Evolutionary conservation across 2,797 vertebrate species (phyloP), one percentile per base, ranked within the genome.

Genomic region (Centropyge bicolor): DNA sequence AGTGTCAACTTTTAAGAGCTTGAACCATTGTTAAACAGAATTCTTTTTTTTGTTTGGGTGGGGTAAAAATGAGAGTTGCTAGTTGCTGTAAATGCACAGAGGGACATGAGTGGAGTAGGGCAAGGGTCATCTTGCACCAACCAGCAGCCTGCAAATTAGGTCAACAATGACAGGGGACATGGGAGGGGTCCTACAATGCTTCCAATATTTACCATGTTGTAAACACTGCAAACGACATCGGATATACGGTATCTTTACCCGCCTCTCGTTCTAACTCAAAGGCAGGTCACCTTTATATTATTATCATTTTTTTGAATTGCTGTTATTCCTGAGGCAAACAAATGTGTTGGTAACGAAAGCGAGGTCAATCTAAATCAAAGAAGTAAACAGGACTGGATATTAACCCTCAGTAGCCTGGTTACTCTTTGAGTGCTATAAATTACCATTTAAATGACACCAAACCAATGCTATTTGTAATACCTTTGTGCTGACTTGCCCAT

Each of bases 41-140:
- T 46, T 6, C 7, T 27, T 36, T 61, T 17, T 52, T 51, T 24
- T 24, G 19, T 64, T 60, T 16, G 13, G 12, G 2, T 3, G 6
- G 7, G 4, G 4, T 6, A 63, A 64, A 65, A 73, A 51, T 59
- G 31, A 61, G 36, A 46, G 63, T 61, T 78, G 41, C 66, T 14
- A 1, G 27, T 76, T 76, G 22, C 38, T 62, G 64, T 66, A 35
- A 60, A 67, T 64, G 35, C 35, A 43, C 56, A 24, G 36, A 46
- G 40, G 35, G 36, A 52, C 41, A 45, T 27, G 16, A 51, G 38
- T 24, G 54, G 45, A 73, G 41, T 48, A 54, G 69, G 75, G 51
- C 49, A 80, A 59, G 19, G 68, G 83, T 86, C 77, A 67, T 22
- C 43, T 38, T 62, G 38, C 68, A 77, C 59, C 48, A 70, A 43